A percentile compares a stretch with the other conserved stretches of the same genome.
These are phyloP conservation scores for Escarpia spicata DNA, from an alignment of 2,888 invertebrate species.

Conservation along the genomic window DNA sequence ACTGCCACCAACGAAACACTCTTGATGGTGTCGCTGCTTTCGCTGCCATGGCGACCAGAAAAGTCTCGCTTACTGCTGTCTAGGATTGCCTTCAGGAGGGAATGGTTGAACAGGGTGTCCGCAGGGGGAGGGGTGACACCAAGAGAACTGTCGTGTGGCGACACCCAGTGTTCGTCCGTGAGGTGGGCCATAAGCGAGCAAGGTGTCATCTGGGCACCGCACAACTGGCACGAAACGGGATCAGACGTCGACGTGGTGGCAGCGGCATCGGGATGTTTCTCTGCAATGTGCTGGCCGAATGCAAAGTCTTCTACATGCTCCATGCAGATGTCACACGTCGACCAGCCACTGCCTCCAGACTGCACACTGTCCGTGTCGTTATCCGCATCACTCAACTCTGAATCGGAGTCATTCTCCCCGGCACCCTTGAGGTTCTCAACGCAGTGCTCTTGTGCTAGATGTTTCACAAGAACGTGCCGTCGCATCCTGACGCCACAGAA, in stretches of 20 bases:
- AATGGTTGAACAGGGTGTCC: not conserved
- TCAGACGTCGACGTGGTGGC: conserved; percentile 9
- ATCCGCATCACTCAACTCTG: not conserved
- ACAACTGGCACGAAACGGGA: conserved; percentile 23
- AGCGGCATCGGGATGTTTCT: not conserved
- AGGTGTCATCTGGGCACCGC: not conserved
- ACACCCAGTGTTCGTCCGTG: conserved; percentile 6
- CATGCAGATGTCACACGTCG: conserved; percentile 19
- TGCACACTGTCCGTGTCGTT: not conserved
- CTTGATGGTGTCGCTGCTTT: conserved; percentile 6
- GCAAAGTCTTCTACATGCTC: conserved; percentile 23
- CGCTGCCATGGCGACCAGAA: not conserved
- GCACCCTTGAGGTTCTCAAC: conserved; percentile 26
- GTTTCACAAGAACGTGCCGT: conserved; percentile 35
- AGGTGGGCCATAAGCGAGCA: not conserved
- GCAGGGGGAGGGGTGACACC: not conserved
- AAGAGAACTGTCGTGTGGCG: not conserved
- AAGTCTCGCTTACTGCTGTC: not conserved
- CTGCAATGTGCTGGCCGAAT: not conserved
- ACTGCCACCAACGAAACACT: not conserved
- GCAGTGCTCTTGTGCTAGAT: conserved; percentile 37
- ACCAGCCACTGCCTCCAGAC: not conserved
- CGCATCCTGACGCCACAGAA: conserved; percentile 38
- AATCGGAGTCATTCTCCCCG: not conserved
- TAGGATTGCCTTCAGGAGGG: conserved; percentile 9